Base-by-base conservation (phyloP, 2,888 invertebrate species). In the Ellobium chinense region DNA sequence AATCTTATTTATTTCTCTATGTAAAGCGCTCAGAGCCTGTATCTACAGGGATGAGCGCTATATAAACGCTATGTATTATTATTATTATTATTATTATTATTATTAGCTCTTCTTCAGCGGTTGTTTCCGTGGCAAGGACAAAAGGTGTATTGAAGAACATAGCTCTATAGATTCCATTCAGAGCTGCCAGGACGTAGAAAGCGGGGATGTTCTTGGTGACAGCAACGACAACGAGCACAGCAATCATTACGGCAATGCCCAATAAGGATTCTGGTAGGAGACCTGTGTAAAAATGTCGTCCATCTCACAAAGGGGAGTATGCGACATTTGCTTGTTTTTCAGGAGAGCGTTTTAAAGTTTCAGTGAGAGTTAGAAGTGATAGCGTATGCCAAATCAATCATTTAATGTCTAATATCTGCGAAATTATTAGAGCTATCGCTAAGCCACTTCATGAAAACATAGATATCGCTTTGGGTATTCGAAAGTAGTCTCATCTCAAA, bases 91-190 rank as follows among this genome's bases (percentile, higher is more conserved):
- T 27, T 37, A 37, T 37, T 18, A 36, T n/a, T 65, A 18, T 7
- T 46, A 46, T 46, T 46, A 46, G 18, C 46, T 12, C 18, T 46
- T 46, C 46, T 46, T 46, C 46, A 7, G 4, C 29, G 9, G 29
- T 9, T 29, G 65, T 31, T 27, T 54, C 46, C 9, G 70, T 36
- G 12, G 70, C 70, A 39, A 70, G 24, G 12, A 70, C 54, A 24
- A 36, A 70, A 24, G 70, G 70, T 2, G 70, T 70, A 5, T 39
- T 46, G 36, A 70, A 70, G 27, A 70, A 27, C 1, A 70, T 18
- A 27, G 39, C 24, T 29, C 70, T 39, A 54, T 46, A 70, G 12
- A 29, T 29, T n/a, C 70, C 70, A 54, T 70, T 70, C 7, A 39
- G 5, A 18, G 12, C n/a, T n/a, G 27, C 54, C 27, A 36, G 21